phyloP scores from a whole-genome alignment of 2,797 vertebrate species.

The Otolemur crassicaudatus region DNA sequence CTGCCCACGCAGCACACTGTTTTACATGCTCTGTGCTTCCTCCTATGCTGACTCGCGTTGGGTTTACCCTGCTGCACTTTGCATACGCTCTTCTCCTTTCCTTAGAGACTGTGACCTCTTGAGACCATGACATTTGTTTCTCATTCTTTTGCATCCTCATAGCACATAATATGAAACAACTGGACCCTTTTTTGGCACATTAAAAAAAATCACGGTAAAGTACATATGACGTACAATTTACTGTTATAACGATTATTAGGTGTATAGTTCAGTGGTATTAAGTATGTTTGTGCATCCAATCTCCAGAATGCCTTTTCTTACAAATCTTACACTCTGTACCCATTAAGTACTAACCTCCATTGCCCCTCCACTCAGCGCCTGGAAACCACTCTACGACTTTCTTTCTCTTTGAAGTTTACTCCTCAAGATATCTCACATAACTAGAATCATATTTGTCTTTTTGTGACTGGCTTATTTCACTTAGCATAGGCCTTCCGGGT shows the following conservation, averaged over 20 bases:
- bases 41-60: neutral
- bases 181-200: neutral
- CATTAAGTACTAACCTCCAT: neutral
- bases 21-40: neutral
- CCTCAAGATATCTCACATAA: neutral
- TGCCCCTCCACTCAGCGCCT: neutral
- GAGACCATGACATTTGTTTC: slow-evolving; percentile 28
- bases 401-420: neutral
- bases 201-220: neutral
- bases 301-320: neutral
- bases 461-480: neutral
- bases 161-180: neutral
- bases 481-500: neutral
- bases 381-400: neutral
- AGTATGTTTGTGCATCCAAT: neutral
- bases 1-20: neutral
- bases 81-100: neutral
- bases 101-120: neutral
- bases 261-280: neutral
- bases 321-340: neutral
- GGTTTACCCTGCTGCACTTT: neutral
- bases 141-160: neutral
- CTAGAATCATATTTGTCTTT: neutral
- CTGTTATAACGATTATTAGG: neutral
- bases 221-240: neutral